Evolutionary conservation across 2,888 invertebrate genomes (phyloP), one percentile per base, ranked within the genome.

Genomic region (Pollenia griseotomentosa): DNA sequence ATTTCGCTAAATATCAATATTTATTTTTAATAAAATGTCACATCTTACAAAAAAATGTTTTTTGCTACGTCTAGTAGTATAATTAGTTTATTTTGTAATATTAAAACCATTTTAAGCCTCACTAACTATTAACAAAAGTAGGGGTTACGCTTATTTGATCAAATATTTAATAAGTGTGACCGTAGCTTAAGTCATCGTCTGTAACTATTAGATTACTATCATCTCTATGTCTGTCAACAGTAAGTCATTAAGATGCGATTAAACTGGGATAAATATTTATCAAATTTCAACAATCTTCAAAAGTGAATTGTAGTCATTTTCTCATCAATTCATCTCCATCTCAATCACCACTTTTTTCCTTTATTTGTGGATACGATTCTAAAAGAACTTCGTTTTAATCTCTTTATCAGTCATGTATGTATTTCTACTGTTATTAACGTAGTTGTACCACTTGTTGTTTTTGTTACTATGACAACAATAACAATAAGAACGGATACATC

Each of bases 391-490:
- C 40, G n/a, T 40, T 57, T 44, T 61, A 8, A 23, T 48, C 12
- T 65, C 6, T 42, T 42, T 16, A 16, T 63, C 42, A 63, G n/a
- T 63, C 73, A 61, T 77, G 75, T 23, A 23, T 23, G 23, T 23
- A 44, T 23, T 53, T 9, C 23, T 46, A 19, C 59, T 33, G 14
- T 12, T 66, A 53, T 55, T 68, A n/a, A 40, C 46, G 16, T 42
- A 53, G n/a, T 55, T 57, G 46, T 44, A 53, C 65, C 78, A 83
- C 82, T 83, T 78, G 78, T 71, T 83, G 77, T 78, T 77, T 63
- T 73, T 44, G 48, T 46, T 81, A 65, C 42, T 55, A 57, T 59
- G 48, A 40, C 68, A 78, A 78, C 68, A 78, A 73, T 51, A 73
- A 66, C 73, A 80, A 63, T 23, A 65, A 46, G 33, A 78, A 9